A percentile compares a stretch with the other conserved stretches of the same genome.
Conservation (phyloP, 2,888 invertebrate genomes). For the Tipula unca region DNA sequence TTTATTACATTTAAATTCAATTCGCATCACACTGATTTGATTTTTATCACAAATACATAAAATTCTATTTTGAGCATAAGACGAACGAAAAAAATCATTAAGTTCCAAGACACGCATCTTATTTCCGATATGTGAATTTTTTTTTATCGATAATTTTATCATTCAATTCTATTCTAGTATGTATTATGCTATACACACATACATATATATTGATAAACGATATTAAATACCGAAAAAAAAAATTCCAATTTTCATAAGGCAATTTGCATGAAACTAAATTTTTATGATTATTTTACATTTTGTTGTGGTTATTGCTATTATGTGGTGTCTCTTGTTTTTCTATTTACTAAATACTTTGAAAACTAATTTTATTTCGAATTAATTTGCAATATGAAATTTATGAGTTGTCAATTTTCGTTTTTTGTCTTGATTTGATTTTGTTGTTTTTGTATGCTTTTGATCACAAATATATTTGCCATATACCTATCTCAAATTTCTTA, state of each 20-base stretch:
- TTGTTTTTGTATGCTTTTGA: not conserved
- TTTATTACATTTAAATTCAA: not conserved
- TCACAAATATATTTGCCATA: not conserved
- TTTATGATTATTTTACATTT: not conserved
- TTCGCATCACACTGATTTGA: conserved; percentile 14
- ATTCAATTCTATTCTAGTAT: not conserved
- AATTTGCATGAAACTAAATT: not conserved
- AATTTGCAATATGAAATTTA: not conserved
- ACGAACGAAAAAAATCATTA: conserved; percentile 10
- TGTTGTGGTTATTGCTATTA: not conserved
- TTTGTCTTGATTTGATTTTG: not conserved
- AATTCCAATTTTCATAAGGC: not conserved
- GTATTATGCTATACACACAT: not conserved
- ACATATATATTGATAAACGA: not conserved
- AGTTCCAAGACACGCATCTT: not conserved
- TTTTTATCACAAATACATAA: not conserved
- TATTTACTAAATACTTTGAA: not conserved
- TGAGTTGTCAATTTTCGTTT: not conserved
- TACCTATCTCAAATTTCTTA: not conserved
- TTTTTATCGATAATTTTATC: not conserved
- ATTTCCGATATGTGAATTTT: not conserved
- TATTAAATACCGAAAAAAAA: not conserved
- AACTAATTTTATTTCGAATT: not conserved
- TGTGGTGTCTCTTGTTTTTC: not conserved
- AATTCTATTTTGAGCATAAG: not conserved